Base-by-base conservation (phyloP, 2,113 vertebrate genomes). In the Telmatochromis sp. region DNA sequence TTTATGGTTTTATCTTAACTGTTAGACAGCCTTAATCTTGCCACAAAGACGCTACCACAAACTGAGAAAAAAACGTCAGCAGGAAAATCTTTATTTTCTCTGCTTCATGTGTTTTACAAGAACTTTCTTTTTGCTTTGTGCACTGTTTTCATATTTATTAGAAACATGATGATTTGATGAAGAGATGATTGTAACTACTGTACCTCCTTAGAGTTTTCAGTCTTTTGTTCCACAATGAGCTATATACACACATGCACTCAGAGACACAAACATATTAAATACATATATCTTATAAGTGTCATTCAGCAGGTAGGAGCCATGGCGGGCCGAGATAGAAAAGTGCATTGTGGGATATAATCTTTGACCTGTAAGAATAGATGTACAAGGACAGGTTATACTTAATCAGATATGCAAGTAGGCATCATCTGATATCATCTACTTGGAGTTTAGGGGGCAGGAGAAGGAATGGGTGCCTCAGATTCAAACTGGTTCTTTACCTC, bases 401-500 rank as follows among this genome's bases (percentile, higher is more conserved):
- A 4, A 42, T 68, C 10, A 80, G 40, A 54, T 57, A 40, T 60
- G 45, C 28, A 82, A 81, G 63, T 26, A 54, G 7, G 58, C 21
- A 89, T 85, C 2, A 80, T 82, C 19, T 28, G 15, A 68, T 80
- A 8, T 60, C 23, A 54, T 81, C 75, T 50, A 84, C n/a, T 80
- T 55, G 45, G 40, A 13, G 71, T 9, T 79, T 47, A 7, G 4
- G 40, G 51, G 53, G 31, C 21, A 68, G 42, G 55, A 71, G 33
- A 47, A 40, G 53, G 28, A 50, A 21, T 40, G 60, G 58, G 23
- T 60, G 83, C 57, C 57, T 82, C 19, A 71, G 53, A 81, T 83
- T 87, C 53, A 87, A 45, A 84, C 75, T 91, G 84, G 87, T 89
- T 91, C 84, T 92, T 97, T 96, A 97, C 96, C 96, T 96, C 92